A percentile compares a stretch with the other conserved stretches of the same genome.
These are phyloP conservation scores for Pantelozetes paolii DNA, from an alignment of 2,888 invertebrate genomes.

Conservation along the genomic window DNA sequence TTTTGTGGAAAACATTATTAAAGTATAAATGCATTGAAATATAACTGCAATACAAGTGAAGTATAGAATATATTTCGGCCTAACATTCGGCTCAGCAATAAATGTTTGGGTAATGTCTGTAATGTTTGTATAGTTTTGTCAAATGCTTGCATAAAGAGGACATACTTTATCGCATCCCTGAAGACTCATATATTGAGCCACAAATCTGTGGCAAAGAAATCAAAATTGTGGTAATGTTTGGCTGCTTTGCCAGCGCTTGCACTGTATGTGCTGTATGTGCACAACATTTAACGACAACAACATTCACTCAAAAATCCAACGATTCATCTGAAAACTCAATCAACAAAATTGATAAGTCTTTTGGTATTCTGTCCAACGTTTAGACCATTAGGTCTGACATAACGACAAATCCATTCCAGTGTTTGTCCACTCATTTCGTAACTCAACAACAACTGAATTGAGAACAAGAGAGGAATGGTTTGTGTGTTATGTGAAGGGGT, in stretches of 20 bases:
- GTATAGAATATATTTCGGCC: slow-evolving; percentile 25
- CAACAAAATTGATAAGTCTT: slow-evolving; percentile 32
- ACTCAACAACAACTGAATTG: slow-evolving; percentile 25
- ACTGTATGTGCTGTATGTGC: not conserved
- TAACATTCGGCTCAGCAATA: slow-evolving; percentile 21
- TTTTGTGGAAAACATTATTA: not conserved
- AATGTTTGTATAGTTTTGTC: not conserved
- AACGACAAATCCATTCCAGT: slow-evolving; percentile 7
- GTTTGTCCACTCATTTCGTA: slow-evolving; percentile 20
- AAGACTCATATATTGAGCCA: slow-evolving; percentile 29
- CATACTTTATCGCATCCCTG: slow-evolving; percentile 35
- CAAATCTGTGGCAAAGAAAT: slow-evolving; percentile 37
- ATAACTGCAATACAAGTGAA: not conserved
- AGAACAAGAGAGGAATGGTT: not conserved
- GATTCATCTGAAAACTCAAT: slow-evolving; percentile 9
- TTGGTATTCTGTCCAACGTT: slow-evolving; percentile 28
- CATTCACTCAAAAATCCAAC: not conserved
- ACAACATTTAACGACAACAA: not conserved
- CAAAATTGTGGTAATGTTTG: slow-evolving; percentile 31
- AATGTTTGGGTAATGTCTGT: slow-evolving; percentile 19
- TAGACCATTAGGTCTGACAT: slow-evolving; percentile 7
- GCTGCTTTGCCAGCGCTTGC: not conserved
- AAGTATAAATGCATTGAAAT: not conserved
- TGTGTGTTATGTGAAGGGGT: slow-evolving; percentile 25
- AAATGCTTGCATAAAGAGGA: slow-evolving; percentile 28